These are phyloP conservation scores for Esox niger DNA, from an alignment of 2,113 vertebrate genomes.

Conservation along the genomic window DNA sequence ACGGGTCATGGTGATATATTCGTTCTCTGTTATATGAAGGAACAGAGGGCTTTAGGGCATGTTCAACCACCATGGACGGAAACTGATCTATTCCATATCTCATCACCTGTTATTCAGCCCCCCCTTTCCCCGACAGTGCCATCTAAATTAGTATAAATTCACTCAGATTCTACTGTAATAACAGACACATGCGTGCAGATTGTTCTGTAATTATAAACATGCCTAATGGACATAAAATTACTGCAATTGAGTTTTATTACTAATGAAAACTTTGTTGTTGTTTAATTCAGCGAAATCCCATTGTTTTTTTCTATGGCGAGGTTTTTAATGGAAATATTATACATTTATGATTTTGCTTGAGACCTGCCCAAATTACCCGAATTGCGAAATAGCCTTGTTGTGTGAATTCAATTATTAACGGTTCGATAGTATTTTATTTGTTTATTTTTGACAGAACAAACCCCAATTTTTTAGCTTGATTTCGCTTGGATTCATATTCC, in stretches of 20 bases:
- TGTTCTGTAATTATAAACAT: slow-evolving; percentile 93
- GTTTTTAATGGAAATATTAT: too few relatives aligned
- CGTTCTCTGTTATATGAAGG: slow-evolving; percentile 53
- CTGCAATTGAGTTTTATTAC: slow-evolving; percentile 44
- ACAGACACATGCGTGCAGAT: slow-evolving; percentile 91
- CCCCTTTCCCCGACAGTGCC: slow-evolving; percentile 82
- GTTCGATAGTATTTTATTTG: too few relatives aligned
- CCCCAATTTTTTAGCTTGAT: neutral
- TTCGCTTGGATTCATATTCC: neutral
- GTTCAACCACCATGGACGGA: neutral
- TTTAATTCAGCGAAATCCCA: neutral
- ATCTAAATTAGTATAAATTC: slow-evolving; percentile 89
- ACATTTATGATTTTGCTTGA: too few relatives aligned
- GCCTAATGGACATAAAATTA: slow-evolving; percentile 90
- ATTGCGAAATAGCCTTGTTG: neutral
- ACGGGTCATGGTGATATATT: slow-evolving; percentile 63
- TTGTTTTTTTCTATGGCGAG: too few relatives aligned
- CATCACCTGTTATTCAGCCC: slow-evolving; percentile 86
- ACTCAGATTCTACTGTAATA: slow-evolving; percentile 90
- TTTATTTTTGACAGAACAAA: too few relatives aligned
- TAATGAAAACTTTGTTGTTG: slow-evolving; percentile 3
- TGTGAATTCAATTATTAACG: neutral
- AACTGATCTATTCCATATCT: slow-evolving; percentile 77
- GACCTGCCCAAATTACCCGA: neutral
- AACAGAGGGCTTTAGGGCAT: neutral